These are phyloP conservation scores for Vanessa tameamea DNA, from an alignment of 1,140 invertebrate species.

Conservation along the genomic window DNA sequence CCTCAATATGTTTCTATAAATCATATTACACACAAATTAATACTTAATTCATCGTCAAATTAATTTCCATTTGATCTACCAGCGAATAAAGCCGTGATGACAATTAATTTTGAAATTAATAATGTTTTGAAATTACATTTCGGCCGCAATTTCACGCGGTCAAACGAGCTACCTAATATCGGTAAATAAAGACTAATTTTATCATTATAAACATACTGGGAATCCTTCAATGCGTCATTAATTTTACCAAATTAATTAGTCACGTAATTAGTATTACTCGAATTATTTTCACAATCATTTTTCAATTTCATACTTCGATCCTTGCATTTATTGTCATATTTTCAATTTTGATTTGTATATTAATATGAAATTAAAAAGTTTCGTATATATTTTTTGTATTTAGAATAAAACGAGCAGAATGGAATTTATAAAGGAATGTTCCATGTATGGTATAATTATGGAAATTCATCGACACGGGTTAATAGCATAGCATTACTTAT, in stretches of 20 bases:
- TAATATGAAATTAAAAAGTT: too few species aligned
- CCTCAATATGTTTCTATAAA: too few species aligned
- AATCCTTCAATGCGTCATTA: conserved; percentile 2
- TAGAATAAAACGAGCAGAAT: too few species aligned
- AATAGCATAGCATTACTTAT: too few species aligned
- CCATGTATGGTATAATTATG: too few species aligned
- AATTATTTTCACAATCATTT: too few species aligned
- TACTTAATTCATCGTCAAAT: conserved; percentile 7
- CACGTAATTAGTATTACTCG: neutral
- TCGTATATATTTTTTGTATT: too few species aligned
- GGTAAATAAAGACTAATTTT: neutral
- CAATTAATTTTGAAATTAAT: conserved; percentile 10
- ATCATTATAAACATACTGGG: neutral
- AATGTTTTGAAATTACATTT: conserved; percentile 15
- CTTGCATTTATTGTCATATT: too few species aligned
- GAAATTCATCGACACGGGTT: too few species aligned
- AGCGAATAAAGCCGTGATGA: conserved; percentile 7
- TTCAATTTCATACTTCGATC: too few species aligned
- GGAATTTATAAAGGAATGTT: too few species aligned
- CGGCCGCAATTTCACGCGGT: conserved; percentile 1
- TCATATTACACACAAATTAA: neutral
- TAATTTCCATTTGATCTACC: neutral
- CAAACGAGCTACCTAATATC: conserved; percentile 3
- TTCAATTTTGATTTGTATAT: too few species aligned
- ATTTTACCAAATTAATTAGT: conserved; percentile 5